phyloP scores from a whole-genome alignment of 30 jellyfish, hydroid and myxozoan genomes.

The Hydractinia symbiolongicarpus region DNA sequence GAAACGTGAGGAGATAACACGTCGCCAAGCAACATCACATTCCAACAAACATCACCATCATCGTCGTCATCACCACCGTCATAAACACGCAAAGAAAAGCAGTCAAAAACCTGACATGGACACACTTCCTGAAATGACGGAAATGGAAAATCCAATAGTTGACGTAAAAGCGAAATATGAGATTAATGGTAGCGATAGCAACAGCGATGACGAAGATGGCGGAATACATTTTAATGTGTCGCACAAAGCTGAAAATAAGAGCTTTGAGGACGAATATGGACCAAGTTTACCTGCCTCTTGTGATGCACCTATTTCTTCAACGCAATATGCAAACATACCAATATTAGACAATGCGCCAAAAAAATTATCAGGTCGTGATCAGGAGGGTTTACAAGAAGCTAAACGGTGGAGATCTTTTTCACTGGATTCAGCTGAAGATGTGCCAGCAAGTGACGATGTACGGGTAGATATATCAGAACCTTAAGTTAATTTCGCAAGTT shows the following conservation, averaged over 20 bases:
- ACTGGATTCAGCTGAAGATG: conserved; percentile 4
- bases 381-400: conserved; percentile 12
- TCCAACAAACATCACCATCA: conserved; percentile 61
- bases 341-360: conserved; percentile 14
- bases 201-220: background rate
- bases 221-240: conserved; percentile 5
- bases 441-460: background rate
- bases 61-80: conserved; percentile 22
- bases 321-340: conserved; percentile 11
- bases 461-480: no score
- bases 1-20: no score
- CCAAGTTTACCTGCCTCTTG: conserved; percentile 7
- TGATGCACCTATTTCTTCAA: background rate
- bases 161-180: background rate
- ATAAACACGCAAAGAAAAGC: conserved; percentile 27
- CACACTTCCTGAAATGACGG: conserved; percentile 37
- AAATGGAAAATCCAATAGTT: conserved; percentile 16
- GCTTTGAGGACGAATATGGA: no score
- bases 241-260: background rate
- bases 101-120: conserved; percentile 42
- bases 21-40: no score
- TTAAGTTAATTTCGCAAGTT: no score
- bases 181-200: background rate
- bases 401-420: conserved; percentile 19
- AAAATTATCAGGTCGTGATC: conserved; percentile 1